Evolutionary conservation across 2,113 vertebrate species (phyloP).

Genomic region (Maccullochella peelii): DNA sequence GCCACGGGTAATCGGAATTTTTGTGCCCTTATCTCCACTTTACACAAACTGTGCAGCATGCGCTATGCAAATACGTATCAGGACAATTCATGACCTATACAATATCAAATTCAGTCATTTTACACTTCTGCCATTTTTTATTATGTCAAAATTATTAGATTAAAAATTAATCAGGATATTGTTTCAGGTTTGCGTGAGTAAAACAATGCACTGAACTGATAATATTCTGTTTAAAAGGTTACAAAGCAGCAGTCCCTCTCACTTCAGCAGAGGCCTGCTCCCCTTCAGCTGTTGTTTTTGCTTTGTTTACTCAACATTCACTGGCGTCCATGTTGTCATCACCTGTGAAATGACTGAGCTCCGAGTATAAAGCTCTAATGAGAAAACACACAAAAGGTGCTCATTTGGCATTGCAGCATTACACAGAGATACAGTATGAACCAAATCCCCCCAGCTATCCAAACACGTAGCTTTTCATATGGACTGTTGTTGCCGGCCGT

Average conservation of each 20-base stretch:
- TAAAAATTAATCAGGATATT: not conserved
- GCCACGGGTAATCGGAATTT: constrained; percentile 53
- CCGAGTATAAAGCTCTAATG: constrained; percentile 82
- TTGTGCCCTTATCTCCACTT: constrained; percentile 48
- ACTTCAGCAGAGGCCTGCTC: constrained; percentile 35
- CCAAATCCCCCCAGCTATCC: constrained; percentile 81
- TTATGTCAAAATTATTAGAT: not conserved
- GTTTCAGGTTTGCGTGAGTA: constrained; percentile 20
- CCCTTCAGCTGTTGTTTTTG: constrained; percentile 80
- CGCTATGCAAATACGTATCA: not conserved
- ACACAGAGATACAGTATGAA: constrained; percentile 68
- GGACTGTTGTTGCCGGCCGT: constrained; percentile 82
- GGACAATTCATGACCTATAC: not conserved
- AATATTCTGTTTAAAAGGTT: constrained; percentile 52
- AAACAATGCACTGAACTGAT: constrained; percentile 28
- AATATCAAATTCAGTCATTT: not conserved
- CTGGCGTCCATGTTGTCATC: constrained; percentile 85
- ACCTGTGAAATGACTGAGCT: constrained; percentile 87
- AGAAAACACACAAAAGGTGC: constrained; percentile 81
- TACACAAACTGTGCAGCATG: constrained; percentile 20
- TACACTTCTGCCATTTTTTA: constrained; percentile 3
- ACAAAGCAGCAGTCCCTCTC: constrained; percentile 37
- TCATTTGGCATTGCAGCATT: constrained; percentile 57
- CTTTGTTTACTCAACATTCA: constrained; percentile 81
- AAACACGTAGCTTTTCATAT: constrained; percentile 83